Conservation (phyloP, 2,113 vertebrate genomes). For the Junco hyemalis region DNA sequence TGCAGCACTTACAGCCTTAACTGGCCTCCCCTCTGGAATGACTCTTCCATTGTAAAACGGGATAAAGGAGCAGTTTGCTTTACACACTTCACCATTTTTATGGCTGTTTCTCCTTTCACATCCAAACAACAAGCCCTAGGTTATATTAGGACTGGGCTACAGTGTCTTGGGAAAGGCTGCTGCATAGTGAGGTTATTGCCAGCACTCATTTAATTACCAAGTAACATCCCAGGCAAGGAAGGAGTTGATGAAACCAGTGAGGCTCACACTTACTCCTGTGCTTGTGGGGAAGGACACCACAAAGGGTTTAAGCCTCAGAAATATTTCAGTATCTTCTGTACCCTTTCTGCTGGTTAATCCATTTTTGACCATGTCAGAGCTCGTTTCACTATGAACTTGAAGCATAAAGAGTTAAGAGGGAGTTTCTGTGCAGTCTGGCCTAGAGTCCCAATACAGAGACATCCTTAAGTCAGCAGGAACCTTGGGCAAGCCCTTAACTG, state of each 20-base stretch:
- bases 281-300: neutral
- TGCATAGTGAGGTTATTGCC: neutral
- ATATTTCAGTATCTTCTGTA: neutral
- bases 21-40: neutral
- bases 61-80: neutral
- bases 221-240: neutral
- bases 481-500: neutral
- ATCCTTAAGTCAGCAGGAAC: neutral
- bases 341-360: neutral
- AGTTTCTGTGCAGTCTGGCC: neutral
- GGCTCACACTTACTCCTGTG: neutral
- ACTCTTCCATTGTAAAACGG: neutral
- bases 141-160: neutral
- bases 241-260: neutral
- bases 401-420: neutral
- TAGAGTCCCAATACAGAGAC: neutral
- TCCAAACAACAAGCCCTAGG: neutral
- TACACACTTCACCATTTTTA: neutral
- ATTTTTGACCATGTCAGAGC: neutral
- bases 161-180: neutral
- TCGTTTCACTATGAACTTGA: neutral
- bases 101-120: neutral
- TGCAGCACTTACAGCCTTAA: neutral
- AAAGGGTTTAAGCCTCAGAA: neutral
- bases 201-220: neutral